Percentiles rank a stretch among this genome's conserved stretches.
These are phyloP conservation scores for Drosophila tripunctata DNA, from an alignment of 2,888 invertebrate species.

Conservation along the genomic window DNA sequence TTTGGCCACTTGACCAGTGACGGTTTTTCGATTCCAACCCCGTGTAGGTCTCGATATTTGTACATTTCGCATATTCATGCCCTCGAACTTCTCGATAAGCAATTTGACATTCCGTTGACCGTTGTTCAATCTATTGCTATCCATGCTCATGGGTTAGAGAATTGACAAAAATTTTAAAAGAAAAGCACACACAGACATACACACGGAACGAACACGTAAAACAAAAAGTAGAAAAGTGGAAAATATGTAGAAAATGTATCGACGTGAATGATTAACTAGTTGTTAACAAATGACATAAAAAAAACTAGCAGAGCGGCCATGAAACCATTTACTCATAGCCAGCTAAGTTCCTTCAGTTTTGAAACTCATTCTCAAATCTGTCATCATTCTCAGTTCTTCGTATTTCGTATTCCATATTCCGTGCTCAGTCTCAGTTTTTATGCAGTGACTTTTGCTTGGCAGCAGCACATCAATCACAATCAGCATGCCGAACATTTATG, in stretches of 20 bases:
- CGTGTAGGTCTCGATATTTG: too few species aligned
- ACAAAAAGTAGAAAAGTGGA: background rate
- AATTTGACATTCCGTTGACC: slow-evolving; percentile 8
- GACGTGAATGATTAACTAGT: background rate
- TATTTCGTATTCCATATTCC: too few species aligned
- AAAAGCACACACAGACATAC: background rate
- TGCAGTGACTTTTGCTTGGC: background rate
- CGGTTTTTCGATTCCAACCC: background rate
- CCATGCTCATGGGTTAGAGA: too few species aligned
- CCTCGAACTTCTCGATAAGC: slow-evolving; percentile 26
- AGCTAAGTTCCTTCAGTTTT: background rate
- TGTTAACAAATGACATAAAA: background rate
- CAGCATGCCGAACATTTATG: slow-evolving; percentile 43
- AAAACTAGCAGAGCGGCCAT: background rate
- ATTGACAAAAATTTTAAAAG: background rate
- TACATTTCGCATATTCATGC: background rate
- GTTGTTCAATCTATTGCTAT: too few species aligned
- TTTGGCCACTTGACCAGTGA: slow-evolving; percentile 11
- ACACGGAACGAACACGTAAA: background rate
- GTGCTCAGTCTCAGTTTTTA: background rate
- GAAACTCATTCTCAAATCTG: too few species aligned
- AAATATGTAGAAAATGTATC: background rate
- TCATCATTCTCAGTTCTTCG: background rate
- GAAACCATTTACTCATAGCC: slow-evolving; percentile 14
- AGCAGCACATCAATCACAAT: slow-evolving; percentile 53